phyloP scores from a whole-genome alignment of 2,797 vertebrate species.

The Avahi laniger region DNA sequence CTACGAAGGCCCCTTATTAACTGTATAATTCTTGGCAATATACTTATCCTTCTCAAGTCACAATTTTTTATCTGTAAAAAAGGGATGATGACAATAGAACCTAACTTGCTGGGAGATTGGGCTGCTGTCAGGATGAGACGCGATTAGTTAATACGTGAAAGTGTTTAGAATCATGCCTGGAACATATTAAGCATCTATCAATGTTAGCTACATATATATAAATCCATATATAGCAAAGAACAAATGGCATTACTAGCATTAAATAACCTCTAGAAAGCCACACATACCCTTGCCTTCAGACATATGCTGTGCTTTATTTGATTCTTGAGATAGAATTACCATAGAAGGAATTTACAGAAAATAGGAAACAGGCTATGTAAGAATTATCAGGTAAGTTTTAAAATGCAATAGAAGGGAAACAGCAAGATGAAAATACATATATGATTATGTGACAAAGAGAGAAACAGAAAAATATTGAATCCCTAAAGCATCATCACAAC shows the following conservation, averaged over 20 bases:
- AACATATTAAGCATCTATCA: not conserved
- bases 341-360: constrained; percentile 67
- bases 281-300: constrained; percentile 52
- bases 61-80: not conserved
- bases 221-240: not conserved
- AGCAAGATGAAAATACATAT: not conserved
- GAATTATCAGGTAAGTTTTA: constrained; percentile 54
- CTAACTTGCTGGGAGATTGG: not conserved
- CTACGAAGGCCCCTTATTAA: not conserved
- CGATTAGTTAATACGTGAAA: not conserved
- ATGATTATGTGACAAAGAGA: constrained; percentile 25
- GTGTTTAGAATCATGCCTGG: not conserved
- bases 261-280: constrained; percentile 60
- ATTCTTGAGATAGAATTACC: constrained; percentile 63
- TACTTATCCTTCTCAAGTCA: not conserved
- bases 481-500: not conserved
- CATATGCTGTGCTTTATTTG: constrained; percentile 67
- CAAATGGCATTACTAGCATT: not conserved
- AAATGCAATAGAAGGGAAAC: constrained; percentile 59
- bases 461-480: constrained; percentile 24
- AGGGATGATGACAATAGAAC: not conserved
- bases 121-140: not conserved
- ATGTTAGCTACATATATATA: not conserved
- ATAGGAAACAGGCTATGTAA: constrained; percentile 51
- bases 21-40: not conserved